A percentile compares a stretch with the other conserved stretches of the same genome.
Evolutionary conservation across 2,113 vertebrate genomes (phyloP).

Genomic region (Ochotona curzoniae): DNA sequence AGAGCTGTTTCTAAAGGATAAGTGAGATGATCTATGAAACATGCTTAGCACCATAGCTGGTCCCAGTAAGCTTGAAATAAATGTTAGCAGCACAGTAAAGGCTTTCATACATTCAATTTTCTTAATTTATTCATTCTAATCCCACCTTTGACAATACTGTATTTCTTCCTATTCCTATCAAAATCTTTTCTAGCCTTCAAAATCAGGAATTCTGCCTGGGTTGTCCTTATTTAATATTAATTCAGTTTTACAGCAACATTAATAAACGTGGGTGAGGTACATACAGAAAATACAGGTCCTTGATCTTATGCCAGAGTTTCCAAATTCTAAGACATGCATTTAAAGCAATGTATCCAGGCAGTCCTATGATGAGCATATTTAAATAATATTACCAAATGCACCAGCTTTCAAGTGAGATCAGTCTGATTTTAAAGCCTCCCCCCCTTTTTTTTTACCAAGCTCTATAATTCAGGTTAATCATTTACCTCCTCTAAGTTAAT

Average conservation of each 20-base stretch:
- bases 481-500: background rate
- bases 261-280: background rate
- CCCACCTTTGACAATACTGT: background rate
- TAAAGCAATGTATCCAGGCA: background rate
- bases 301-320: background rate
- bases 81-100: background rate
- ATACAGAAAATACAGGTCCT: background rate
- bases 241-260: background rate
- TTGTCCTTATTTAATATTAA: constrained; percentile 2
- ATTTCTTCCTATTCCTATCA: background rate
- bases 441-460: background rate
- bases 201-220: background rate
- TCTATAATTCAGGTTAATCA: background rate
- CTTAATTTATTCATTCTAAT: background rate
- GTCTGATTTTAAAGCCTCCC: background rate
- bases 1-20: background rate
- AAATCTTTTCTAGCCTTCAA: background rate
- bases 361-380: background rate
- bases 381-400: background rate
- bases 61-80: background rate
- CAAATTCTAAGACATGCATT: background rate
- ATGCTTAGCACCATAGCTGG: background rate
- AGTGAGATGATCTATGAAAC: background rate
- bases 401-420: background rate
- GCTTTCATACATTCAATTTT: no score